Conservation (phyloP, 1,140 invertebrate genomes). For the Aphelinus certus region DNA sequence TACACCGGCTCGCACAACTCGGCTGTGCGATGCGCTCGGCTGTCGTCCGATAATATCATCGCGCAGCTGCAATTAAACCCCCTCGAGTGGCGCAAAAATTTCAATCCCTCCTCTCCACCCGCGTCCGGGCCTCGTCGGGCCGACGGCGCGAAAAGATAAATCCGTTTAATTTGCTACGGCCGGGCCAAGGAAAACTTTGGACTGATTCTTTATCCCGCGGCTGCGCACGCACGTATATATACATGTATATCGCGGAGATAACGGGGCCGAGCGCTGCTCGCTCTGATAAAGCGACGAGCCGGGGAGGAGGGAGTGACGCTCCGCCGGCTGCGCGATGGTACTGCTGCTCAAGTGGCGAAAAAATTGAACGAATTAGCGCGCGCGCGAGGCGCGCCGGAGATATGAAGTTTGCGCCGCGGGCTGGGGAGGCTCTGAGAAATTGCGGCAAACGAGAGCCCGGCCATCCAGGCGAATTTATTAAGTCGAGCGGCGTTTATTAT, state of each 20-base stretch:
- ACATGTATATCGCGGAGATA: no score
- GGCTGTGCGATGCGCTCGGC: no score
- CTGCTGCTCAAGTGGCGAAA: conserved; percentile 31
- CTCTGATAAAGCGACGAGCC: no score
- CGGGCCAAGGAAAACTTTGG: conserved; percentile 25
- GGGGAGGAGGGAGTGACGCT: no score
- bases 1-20: no score
- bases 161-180: conserved; percentile 34
- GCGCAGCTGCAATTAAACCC: not conserved
- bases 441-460: not conserved
- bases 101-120: not conserved
- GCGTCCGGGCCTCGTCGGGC: not conserved
- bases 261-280: no score
- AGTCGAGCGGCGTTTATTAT: conserved; percentile 9
- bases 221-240: no score
- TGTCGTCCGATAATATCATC: conserved; percentile 18
- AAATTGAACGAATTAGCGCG: conserved; percentile 36
- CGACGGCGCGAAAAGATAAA: conserved; percentile 26
- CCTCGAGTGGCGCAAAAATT: conserved; percentile 15
- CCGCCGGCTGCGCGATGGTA: no score
- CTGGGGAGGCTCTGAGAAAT: conserved; percentile 30
- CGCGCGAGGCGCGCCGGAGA: conserved; percentile 3
- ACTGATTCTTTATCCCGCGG: conserved; percentile 15
- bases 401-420: conserved; percentile 25
- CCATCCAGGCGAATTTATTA: conserved; percentile 26